Percentiles rank a stretch among this genome's conserved stretches.
Evolutionary conservation across 2,113 vertebrate genomes (phyloP).

Genomic region (Aptenodytes patagonicus): DNA sequence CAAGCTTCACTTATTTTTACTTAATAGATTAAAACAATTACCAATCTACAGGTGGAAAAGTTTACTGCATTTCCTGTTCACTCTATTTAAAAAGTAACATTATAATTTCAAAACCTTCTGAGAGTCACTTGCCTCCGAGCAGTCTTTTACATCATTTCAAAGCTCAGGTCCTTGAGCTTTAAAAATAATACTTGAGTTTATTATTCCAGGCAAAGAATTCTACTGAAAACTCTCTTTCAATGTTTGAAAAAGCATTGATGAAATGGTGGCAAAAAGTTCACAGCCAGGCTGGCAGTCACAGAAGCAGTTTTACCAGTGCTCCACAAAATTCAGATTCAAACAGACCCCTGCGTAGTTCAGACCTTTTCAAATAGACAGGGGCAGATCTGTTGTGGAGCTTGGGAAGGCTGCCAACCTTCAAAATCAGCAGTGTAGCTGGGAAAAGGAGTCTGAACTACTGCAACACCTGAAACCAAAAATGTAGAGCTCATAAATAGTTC

Average conservation of each 20-base stretch:
- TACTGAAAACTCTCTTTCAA: not conserved
- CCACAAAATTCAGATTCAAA: slow-evolving; percentile 30
- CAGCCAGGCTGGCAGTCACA: slow-evolving; percentile 17
- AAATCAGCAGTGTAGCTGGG: slow-evolving; percentile 22
- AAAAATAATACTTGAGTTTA: slow-evolving; percentile 38
- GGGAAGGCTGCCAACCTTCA: slow-evolving; percentile 3
- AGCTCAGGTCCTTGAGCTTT: slow-evolving; percentile 22
- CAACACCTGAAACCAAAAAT: slow-evolving; percentile 59
- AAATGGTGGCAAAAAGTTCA: slow-evolving; percentile 49
- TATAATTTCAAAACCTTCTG: slow-evolving; percentile 32
- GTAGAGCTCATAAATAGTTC: not conserved
- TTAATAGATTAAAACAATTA: slow-evolving; percentile 30
- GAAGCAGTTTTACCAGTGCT: slow-evolving; percentile 32
- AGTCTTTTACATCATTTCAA: slow-evolving; percentile 11
- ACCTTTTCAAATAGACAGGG: slow-evolving; percentile 25
- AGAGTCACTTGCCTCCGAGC: slow-evolving; percentile 21
- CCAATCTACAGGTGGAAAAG: slow-evolving; percentile 6
- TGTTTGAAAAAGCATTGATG: not conserved
- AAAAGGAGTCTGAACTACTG: slow-evolving; percentile 28
- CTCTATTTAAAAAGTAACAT: slow-evolving; percentile 28
- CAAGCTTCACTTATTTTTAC: not conserved
- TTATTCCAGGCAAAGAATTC: slow-evolving; percentile 1
- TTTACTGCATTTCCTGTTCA: not conserved
- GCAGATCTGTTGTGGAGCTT: not conserved
- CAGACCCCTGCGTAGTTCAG: slow-evolving; percentile 42